Evolutionary conservation across 2,113 vertebrate genomes (phyloP).

Genomic region (Elaphurus davidianus): DNA sequence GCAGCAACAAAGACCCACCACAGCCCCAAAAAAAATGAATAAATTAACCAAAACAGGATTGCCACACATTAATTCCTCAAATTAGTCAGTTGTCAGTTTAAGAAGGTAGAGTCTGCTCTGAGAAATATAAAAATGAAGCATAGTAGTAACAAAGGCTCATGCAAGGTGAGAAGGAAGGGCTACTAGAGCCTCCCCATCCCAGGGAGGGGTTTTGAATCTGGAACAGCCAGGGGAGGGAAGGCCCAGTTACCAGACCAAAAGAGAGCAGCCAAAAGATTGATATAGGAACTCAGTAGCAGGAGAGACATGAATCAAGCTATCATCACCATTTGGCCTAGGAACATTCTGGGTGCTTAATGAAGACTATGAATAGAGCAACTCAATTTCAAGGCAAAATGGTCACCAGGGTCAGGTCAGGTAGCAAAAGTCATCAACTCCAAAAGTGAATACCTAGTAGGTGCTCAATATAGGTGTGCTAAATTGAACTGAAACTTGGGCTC

Average conservation of each 20-base stretch:
- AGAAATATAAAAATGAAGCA: background rate
- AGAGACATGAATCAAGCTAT: background rate
- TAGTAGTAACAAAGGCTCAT: background rate
- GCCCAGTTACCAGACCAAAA: background rate
- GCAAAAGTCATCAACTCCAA: background rate
- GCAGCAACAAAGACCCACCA: background rate
- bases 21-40: accelerated
- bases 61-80: background rate
- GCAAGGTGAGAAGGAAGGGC: background rate
- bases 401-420: background rate
- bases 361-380: background rate
- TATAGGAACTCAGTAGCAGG: background rate
- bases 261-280: background rate
- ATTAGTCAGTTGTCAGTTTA: background rate
- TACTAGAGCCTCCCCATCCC: background rate
- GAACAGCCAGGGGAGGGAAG: background rate
- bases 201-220: background rate
- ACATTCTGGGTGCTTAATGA: background rate
- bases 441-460: background rate
- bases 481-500: background rate
- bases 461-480: background rate
- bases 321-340: background rate
- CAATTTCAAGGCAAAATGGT: background rate
- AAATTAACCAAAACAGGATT: background rate
- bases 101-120: background rate